A percentile compares a stretch with the other conserved stretches of the same genome.
These are phyloP conservation scores for Hippocampus abdominalis DNA, from an alignment of 2,113 vertebrate genomes.

Conservation along the genomic window DNA sequence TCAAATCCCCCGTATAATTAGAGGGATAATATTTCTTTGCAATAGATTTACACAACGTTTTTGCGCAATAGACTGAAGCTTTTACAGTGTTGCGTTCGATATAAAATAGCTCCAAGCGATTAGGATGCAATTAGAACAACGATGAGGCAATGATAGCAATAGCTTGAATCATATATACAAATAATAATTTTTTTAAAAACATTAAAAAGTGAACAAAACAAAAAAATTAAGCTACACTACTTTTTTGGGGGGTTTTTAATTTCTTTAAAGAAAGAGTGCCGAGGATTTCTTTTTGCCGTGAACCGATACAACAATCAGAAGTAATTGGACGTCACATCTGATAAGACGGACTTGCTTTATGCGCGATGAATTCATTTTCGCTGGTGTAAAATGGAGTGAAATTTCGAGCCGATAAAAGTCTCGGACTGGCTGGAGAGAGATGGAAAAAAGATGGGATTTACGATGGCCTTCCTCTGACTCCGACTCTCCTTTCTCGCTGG, in stretches of 20 bases:
- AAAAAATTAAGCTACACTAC: too few relatives aligned
- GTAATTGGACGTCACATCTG: conserved; percentile 56
- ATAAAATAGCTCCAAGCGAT: too few relatives aligned
- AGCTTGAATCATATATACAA: too few relatives aligned
- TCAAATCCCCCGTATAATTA: background rate
- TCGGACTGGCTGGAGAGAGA: conserved; percentile 8
- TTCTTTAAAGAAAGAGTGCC: background rate
- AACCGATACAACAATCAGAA: conserved; percentile 38
- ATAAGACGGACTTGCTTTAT: conserved; percentile 48
- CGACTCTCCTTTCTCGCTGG: conserved; percentile 65
- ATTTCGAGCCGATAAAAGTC: conserved; percentile 30
- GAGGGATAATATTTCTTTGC: background rate
- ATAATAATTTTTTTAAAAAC: too few relatives aligned
- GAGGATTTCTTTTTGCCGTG: conserved; percentile 11
- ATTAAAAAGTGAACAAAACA: too few relatives aligned
- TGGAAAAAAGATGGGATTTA: conserved; percentile 68
- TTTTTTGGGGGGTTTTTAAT: too few relatives aligned
- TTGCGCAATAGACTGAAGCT: too few relatives aligned
- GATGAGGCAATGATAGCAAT: too few relatives aligned
- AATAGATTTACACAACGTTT: too few relatives aligned
- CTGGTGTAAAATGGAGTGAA: conserved; percentile 35
- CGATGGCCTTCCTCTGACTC: conserved; percentile 53
- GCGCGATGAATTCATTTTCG: conserved; percentile 55
- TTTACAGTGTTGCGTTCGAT: too few relatives aligned
- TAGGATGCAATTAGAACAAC: too few relatives aligned